A percentile compares a stretch with the other conserved stretches of the same genome.
These are phyloP conservation scores for Scolopax rusticola DNA, from an alignment of 2,797 vertebrate species.

Conservation along the genomic window DNA sequence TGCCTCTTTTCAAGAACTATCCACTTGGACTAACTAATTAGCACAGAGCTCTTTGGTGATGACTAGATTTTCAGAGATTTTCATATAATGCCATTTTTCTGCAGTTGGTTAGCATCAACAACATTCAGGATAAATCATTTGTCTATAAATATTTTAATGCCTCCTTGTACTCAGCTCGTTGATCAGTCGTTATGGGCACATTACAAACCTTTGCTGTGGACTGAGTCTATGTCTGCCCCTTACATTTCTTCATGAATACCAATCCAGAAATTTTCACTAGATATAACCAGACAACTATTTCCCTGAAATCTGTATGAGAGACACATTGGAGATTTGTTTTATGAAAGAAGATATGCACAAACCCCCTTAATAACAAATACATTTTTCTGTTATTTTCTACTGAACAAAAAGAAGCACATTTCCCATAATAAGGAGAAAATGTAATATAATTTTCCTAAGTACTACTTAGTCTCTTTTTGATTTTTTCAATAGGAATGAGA, in stretches of 20 bases:
- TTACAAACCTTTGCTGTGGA: not conserved
- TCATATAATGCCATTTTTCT: not conserved
- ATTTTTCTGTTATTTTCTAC: not conserved
- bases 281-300: not conserved
- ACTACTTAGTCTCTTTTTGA: not conserved
- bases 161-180: not conserved
- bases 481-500: not conserved
- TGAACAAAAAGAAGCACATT: not conserved
- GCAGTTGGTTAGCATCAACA: not conserved
- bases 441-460: conserved; percentile 12
- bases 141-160: not conserved
- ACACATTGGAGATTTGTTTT: not conserved
- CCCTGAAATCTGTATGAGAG: not conserved
- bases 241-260: not conserved
- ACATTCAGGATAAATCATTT: not conserved
- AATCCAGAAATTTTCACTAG: not conserved
- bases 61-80: not conserved
- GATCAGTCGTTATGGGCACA: not conserved
- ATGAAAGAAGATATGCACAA: not conserved
- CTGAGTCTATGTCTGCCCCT: not conserved
- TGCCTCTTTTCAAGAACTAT: not conserved
- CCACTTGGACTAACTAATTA: not conserved
- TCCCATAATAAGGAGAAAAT: not conserved
- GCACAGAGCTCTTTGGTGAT: not conserved
- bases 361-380: not conserved